A percentile compares a stretch with the other conserved stretches of the same genome.
Evolutionary conservation across 1,140 invertebrate genomes (phyloP).

Genomic region (Rhizoglyphus robini): DNA sequence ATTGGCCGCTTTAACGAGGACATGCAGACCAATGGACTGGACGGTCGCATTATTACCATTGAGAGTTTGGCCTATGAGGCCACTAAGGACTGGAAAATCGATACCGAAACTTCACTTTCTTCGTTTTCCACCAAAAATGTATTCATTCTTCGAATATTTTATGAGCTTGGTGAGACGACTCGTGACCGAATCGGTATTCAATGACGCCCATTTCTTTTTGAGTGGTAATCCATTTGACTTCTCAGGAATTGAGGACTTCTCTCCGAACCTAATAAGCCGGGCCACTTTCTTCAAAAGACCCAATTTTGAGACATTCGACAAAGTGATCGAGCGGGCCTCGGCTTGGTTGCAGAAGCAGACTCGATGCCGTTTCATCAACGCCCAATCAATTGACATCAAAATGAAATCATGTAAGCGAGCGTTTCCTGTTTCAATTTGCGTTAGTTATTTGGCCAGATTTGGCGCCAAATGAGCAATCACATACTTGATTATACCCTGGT

Average conservation of each 20-base stretch:
- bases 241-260: slow-evolving; percentile 26
- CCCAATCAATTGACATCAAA: slow-evolving; percentile 27
- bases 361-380: slow-evolving; percentile 22
- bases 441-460: neutral
- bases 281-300: slow-evolving; percentile 27
- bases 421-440: too few species aligned
- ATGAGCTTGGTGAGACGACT: slow-evolving; percentile 20
- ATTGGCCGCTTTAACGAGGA: slow-evolving; percentile 6
- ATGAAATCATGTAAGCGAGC: slow-evolving; percentile 25
- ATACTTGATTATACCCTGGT: too few species aligned
- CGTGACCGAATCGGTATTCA: slow-evolving; percentile 25
- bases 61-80: slow-evolving; percentile 20
- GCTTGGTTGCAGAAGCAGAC: slow-evolving; percentile 25
- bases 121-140: slow-evolving; percentile 21
- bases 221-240: neutral
- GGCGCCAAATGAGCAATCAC: too few species aligned
- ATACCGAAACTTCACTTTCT: slow-evolving; percentile 18
- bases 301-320: slow-evolving; percentile 26
- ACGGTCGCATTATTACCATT: slow-evolving; percentile 20
- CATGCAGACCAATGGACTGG: neutral
- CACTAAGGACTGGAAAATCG: slow-evolving; percentile 19
- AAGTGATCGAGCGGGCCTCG: slow-evolving; percentile 24
- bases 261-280: slow-evolving; percentile 22
- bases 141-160: slow-evolving; percentile 27
- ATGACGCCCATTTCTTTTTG: neutral